Evolutionary conservation across 37 sponge, comb jelly and placozoan genomes (phyloP), one percentile per base, ranked within the genome.

Genomic region (Hormiphora californensis): DNA sequence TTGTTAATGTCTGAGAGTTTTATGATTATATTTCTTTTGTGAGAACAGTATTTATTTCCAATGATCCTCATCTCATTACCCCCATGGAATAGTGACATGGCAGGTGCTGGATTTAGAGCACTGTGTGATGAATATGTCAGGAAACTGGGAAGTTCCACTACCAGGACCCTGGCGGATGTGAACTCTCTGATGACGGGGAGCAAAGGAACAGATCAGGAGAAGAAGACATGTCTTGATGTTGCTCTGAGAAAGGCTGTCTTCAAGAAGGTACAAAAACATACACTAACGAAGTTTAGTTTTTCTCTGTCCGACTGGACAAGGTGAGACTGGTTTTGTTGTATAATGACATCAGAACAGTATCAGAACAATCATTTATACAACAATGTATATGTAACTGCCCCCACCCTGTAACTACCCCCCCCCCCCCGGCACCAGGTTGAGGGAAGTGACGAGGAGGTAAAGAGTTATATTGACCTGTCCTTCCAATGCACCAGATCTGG

Each of bases 171-270:
- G 15, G 81, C 46, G 12, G 81, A 73, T n/a, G 81, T 73, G 7
- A 12, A 22, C 25, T 9, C 32, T 40, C 81, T 73, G 9, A 22
- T 73, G 44, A 46, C 40, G 44, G n/a, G 43, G 28, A 73, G 39
- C 23, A 21, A 11, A n/a, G 81, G 81, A 1, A 43, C 81, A 27
- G 81, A 73, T 73, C 81, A 73, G 46, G 81, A 73, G 44, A 73
- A 73, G 46, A 73, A 73, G 23, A 73, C 81, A 43, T 73, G 46
- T 33, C 44, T 73, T 1, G 81, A 73, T 73, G 81, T 73, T 21
- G 81, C 81, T 40, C 43, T 73, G 46, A 27, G 81, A 3, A 73
- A 73, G 43, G 81, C 81, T 4, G 46, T 73, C 28, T 30, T 73
- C 81, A 73, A 33, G 25, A 73, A 73, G 46, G 81, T 65, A 19